Conservation (phyloP, 1,140 invertebrate genomes). For the Araneus ventricosus region DNA sequence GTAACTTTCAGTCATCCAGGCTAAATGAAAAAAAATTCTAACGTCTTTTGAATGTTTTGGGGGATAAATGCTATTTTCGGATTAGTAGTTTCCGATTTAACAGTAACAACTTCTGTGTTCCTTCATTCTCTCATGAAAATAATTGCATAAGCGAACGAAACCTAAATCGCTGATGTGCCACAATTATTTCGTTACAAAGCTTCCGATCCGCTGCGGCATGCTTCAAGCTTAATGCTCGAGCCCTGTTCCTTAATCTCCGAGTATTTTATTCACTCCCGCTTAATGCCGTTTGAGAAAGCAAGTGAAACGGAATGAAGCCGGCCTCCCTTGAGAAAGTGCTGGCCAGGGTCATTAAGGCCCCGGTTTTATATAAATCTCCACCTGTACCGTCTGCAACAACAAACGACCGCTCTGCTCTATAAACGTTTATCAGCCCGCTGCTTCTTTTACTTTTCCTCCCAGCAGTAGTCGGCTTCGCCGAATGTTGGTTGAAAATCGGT, state of each 20-base stretch:
- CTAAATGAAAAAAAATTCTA: too few species aligned
- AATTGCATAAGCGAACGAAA: too few species aligned
- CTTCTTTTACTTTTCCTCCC: background rate
- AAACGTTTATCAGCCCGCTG: conserved; percentile 23
- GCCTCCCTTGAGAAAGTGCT: background rate
- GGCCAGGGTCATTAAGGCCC: conserved; percentile 23
- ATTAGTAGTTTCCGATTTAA: too few species aligned
- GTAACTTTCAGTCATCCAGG: too few species aligned
- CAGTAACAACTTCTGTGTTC: too few species aligned
- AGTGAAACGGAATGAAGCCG: conserved; percentile 25
- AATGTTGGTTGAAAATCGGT: background rate
- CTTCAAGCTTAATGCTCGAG: background rate
- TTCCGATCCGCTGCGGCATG: background rate
- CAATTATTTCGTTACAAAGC: background rate
- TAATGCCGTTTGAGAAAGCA: conserved; percentile 15
- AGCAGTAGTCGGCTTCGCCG: background rate
- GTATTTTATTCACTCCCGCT: conserved; percentile 24
- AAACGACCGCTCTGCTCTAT: conserved; percentile 12
- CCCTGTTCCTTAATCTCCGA: conserved; percentile 18
- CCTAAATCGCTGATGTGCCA: background rate
- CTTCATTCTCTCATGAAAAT: too few species aligned
- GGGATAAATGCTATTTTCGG: too few species aligned
- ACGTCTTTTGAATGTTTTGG: too few species aligned
- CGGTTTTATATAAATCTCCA: conserved; percentile 38
- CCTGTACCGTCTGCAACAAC: conserved; percentile 13